A percentile compares a stretch with the other conserved stretches of the same genome.
phyloP scores from a whole-genome alignment of 2,113 vertebrate species.

The Falco punctatus region DNA sequence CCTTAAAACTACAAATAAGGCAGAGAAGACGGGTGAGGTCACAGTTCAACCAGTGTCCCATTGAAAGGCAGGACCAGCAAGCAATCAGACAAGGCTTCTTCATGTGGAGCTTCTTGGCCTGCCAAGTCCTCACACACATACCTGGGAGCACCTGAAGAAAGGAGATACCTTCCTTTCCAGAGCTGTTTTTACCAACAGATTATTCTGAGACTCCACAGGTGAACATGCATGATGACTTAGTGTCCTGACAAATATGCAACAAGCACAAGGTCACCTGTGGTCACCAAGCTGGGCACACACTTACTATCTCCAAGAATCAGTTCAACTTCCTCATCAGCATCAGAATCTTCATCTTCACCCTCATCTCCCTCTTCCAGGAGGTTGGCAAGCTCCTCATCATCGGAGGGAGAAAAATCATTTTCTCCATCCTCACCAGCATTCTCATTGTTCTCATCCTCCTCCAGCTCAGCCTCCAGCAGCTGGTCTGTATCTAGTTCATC shows the following conservation, averaged over 20 bases:
- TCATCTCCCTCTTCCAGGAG: constrained; percentile 90
- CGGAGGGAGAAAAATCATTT: constrained; percentile 91
- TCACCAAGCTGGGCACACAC: constrained; percentile 59
- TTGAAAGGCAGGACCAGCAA: neutral
- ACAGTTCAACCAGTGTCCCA: neutral
- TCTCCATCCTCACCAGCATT: constrained; percentile 90
- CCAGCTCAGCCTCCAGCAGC: constrained; percentile 88
- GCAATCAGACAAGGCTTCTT: neutral
- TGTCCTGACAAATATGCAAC: too few relatives aligned
- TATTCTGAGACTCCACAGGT: neutral
- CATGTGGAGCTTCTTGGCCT: neutral
- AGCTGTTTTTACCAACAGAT: neutral
- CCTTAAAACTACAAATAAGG: neutral
- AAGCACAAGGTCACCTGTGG: neutral
- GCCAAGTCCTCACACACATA: neutral
- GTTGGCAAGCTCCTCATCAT: constrained; percentile 91
- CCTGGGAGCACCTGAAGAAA: neutral
- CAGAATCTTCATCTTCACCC: constrained; percentile 88
- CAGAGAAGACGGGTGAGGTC: neutral
- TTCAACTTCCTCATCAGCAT: constrained; percentile 89
- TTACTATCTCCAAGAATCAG: constrained; percentile 93
- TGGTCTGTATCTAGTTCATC: constrained; percentile 92
- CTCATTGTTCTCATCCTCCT: constrained; percentile 89
- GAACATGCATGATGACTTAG: neutral
- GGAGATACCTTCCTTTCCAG: neutral